Evolutionary conservation across 2,797 vertebrate genomes (phyloP).

Genomic region (Phalanger gymnotis): DNA sequence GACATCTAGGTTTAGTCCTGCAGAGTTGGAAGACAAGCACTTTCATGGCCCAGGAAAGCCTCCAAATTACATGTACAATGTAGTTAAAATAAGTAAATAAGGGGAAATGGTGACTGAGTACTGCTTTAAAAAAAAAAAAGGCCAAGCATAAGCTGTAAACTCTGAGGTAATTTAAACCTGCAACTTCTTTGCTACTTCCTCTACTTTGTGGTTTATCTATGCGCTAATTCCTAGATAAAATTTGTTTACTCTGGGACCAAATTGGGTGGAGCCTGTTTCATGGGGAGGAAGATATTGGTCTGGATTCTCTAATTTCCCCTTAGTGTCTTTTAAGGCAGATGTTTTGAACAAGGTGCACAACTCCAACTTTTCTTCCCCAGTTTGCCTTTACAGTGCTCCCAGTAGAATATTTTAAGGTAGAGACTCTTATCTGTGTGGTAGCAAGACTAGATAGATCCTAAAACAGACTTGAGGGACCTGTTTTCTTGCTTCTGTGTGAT

Average conservation of each 20-base stretch:
- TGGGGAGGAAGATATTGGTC: background rate
- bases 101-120: background rate
- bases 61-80: background rate
- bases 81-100: background rate
- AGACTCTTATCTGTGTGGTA: background rate
- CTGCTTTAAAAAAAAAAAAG: background rate
- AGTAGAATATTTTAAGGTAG: slow-evolving; percentile 33
- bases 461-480: slow-evolving; percentile 34
- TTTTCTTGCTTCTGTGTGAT: slow-evolving; percentile 39
- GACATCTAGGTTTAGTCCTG: background rate
- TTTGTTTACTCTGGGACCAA: slow-evolving; percentile 5
- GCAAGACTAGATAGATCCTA: slow-evolving; percentile 19
- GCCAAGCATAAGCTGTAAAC: background rate
- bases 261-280: background rate
- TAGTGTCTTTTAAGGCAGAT: background rate
- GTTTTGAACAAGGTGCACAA: background rate
- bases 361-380: background rate
- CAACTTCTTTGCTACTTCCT: background rate
- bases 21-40: slow-evolving; percentile 8
- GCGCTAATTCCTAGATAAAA: slow-evolving; percentile 7
- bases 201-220: slow-evolving; percentile 13
- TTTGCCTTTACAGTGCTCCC: background rate
- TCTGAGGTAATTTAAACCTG: slow-evolving; percentile 4
- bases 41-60: background rate
- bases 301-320: background rate